phyloP scores from a whole-genome alignment of 1,140 invertebrate genomes.

The Wasmannia auropunctata region DNA sequence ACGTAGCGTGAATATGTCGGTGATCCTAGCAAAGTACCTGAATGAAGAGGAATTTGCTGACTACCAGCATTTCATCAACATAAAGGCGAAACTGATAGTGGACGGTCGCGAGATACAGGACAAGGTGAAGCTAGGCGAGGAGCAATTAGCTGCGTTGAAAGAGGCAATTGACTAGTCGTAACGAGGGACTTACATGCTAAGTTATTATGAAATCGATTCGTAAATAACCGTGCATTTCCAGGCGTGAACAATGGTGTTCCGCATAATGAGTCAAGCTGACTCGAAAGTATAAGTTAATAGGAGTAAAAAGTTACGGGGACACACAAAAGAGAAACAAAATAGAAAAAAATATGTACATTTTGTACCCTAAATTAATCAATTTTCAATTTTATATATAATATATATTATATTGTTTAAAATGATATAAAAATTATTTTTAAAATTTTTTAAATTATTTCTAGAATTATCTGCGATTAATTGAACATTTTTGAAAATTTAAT shows the following conservation, averaged over 20 bases:
- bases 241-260: constrained; percentile 20
- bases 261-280: background rate
- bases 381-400: background rate
- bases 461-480: background rate
- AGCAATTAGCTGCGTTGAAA: constrained; percentile 91
- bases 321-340: constrained; percentile 5
- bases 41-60: constrained; percentile 91
- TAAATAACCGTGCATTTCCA: constrained; percentile 19
- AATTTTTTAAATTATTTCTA: background rate
- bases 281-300: constrained; percentile 31
- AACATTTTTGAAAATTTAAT: background rate
- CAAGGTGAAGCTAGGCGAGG: constrained; percentile 94
- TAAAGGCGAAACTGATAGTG: constrained; percentile 96
- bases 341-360: background rate
- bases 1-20: constrained; percentile 91
- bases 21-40: constrained; percentile 91
- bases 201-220: constrained; percentile 46
- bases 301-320: constrained; percentile 41
- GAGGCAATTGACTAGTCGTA: constrained; percentile 87
- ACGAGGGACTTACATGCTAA: constrained; percentile 53
- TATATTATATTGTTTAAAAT: background rate
- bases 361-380: background rate
- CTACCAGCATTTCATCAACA: constrained; percentile 95
- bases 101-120: constrained; percentile 94
- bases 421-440: background rate